phyloP scores from a whole-genome alignment of 1,140 invertebrate species.

The Sarcophaga peregrina region DNA sequence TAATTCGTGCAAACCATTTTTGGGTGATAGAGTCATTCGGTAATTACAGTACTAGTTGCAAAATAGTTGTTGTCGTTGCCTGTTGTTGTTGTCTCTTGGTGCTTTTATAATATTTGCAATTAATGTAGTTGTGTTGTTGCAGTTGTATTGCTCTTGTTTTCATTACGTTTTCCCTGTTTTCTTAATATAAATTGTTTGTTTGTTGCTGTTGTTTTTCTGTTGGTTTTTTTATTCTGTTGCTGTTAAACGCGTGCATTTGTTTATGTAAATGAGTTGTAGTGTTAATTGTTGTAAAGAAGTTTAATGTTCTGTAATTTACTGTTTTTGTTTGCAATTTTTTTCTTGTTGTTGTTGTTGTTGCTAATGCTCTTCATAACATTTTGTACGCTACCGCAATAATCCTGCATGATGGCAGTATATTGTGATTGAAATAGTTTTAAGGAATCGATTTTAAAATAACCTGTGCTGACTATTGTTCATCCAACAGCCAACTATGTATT shows the following conservation, averaged over 20 bases:
- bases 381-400: too few species aligned
- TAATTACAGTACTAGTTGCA: slow-evolving; percentile 37
- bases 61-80: neutral
- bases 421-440: too few species aligned
- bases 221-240: neutral
- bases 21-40: slow-evolving; percentile 34
- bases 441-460: too few species aligned
- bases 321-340: slow-evolving; percentile 18
- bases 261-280: slow-evolving; percentile 42
- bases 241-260: slow-evolving; percentile 28
- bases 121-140: neutral
- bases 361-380: neutral
- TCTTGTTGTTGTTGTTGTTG: neutral
- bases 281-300: slow-evolving; percentile 38
- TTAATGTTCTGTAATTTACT: slow-evolving; percentile 41
- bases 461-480: too few species aligned
- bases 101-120: neutral
- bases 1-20: neutral
- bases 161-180: neutral
- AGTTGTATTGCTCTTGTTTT: neutral
- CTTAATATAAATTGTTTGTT: neutral
- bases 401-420: too few species aligned
- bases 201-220: slow-evolving; percentile 1
- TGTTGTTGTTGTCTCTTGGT: neutral
- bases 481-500: too few species aligned